A percentile compares a stretch with the other conserved stretches of the same genome.
Evolutionary conservation across 1,140 invertebrate species (phyloP).

Genomic region (Zaprionus ornatus): DNA sequence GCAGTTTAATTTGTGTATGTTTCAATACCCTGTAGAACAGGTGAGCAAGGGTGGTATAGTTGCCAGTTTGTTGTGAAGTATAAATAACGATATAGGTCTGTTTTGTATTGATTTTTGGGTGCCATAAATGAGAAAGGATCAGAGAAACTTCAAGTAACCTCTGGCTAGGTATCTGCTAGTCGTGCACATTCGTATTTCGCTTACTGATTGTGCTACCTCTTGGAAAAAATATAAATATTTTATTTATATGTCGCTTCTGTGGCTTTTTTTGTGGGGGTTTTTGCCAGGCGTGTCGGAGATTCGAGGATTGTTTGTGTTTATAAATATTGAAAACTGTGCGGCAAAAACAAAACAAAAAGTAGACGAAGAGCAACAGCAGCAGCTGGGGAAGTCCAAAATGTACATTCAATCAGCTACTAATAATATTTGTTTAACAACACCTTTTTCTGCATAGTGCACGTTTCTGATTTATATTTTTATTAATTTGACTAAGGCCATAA

Average conservation of each 20-base stretch:
- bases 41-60: neutral
- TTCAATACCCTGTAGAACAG: conserved; percentile 15
- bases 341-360: conserved; percentile 32
- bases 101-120: neutral
- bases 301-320: conserved; percentile 53
- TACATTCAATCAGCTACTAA: conserved; percentile 53
- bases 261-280: conserved; percentile 27
- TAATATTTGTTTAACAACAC: conserved; percentile 47
- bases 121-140: no score
- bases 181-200: neutral
- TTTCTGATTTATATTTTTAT: conserved; percentile 24
- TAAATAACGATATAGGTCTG: neutral
- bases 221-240: conserved; percentile 29
- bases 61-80: neutral
- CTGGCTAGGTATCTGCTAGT: neutral
- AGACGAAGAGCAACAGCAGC: neutral
- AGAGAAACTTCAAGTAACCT: neutral
- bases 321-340: conserved; percentile 35
- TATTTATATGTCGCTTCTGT: conserved; percentile 31
- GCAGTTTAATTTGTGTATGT: conserved; percentile 67
- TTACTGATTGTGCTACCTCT: conserved; percentile 6
- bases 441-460: conserved; percentile 12
- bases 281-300: conserved; percentile 41
- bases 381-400: conserved; percentile 44
- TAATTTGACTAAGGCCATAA: conserved; percentile 7